Percentiles rank a stretch among this genome's conserved stretches.
phyloP scores from a whole-genome alignment of 2,113 vertebrate species.

The Poicephalus meyeri region DNA sequence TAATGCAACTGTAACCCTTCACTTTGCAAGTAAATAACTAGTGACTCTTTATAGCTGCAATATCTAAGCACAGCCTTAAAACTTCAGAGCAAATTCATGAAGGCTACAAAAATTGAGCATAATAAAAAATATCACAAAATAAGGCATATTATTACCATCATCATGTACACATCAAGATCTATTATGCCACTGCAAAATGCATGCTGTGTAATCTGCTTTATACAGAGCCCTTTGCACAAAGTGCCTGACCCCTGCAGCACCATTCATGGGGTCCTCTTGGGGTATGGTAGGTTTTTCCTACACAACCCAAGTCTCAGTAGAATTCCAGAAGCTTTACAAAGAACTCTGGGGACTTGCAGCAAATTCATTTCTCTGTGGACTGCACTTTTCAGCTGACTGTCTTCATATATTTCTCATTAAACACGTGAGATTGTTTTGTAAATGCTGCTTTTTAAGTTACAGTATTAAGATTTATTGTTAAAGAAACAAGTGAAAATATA shows the following conservation, averaged over 20 bases:
- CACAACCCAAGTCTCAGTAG: background rate
- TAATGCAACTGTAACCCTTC: background rate
- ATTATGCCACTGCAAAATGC: background rate
- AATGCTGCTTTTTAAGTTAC: background rate
- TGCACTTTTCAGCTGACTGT: background rate
- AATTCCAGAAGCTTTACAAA: background rate
- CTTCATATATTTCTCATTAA: background rate
- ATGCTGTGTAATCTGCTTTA: background rate
- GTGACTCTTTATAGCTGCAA: background rate
- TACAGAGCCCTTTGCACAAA: background rate
- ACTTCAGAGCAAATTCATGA: background rate
- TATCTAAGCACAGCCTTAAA: background rate
- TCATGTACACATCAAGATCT: background rate
- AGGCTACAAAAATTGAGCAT: background rate
- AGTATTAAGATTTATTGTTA: background rate
- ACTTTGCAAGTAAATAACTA: slow-evolving; percentile 1
- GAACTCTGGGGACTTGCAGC: background rate
- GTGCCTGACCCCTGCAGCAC: background rate
- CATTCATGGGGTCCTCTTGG: background rate
- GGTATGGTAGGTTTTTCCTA: background rate
- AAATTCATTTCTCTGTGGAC: background rate
- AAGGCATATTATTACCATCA: background rate
- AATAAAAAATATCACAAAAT: background rate
- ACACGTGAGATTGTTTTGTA: background rate
- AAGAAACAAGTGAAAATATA: background rate